Evolutionary conservation across 2,888 invertebrate genomes (phyloP).

Genomic region (Chloromyia formosa): DNA sequence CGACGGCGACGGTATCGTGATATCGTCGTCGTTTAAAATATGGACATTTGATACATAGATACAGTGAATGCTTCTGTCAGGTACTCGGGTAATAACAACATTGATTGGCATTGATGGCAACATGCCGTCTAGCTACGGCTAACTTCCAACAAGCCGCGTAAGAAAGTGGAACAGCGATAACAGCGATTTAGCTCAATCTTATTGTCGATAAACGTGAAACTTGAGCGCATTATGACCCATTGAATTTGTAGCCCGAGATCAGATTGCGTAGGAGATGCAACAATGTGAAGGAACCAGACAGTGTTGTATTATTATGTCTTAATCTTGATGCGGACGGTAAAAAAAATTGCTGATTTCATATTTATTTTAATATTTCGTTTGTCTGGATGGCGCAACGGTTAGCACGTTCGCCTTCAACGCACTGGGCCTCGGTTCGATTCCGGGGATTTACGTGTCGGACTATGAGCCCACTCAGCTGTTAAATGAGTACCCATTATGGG

Average conservation of each 20-base stretch:
- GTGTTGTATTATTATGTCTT: constrained; percentile 29
- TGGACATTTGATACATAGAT: too few relatives aligned
- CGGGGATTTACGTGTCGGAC: too few relatives aligned
- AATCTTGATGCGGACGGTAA: too few relatives aligned
- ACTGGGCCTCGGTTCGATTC: too few relatives aligned
- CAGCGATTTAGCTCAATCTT: constrained; percentile 36
- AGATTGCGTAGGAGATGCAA: constrained; percentile 6
- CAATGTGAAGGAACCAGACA: not conserved
- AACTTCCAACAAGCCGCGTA: constrained; percentile 19
- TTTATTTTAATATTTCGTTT: too few relatives aligned
- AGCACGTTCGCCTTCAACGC: too few relatives aligned
- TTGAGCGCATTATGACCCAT: constrained; percentile 31
- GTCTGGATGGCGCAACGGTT: too few relatives aligned
- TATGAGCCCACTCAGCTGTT: too few relatives aligned
- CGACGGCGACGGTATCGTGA: not conserved
- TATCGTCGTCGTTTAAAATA: too few relatives aligned
- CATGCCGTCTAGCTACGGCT: not conserved
- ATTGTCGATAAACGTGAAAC: constrained; percentile 27
- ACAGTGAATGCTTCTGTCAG: too few relatives aligned
- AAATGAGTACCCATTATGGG: too few relatives aligned
- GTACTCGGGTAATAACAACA: not conserved
- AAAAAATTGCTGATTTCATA: too few relatives aligned
- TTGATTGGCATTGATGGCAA: constrained; percentile 36
- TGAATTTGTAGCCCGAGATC: not conserved
- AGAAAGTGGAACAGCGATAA: constrained; percentile 39